Percentiles rank a stretch among this genome's conserved stretches.
Evolutionary conservation across 2,888 invertebrate species (phyloP).

Genomic region (Oxycera nigricornis): DNA sequence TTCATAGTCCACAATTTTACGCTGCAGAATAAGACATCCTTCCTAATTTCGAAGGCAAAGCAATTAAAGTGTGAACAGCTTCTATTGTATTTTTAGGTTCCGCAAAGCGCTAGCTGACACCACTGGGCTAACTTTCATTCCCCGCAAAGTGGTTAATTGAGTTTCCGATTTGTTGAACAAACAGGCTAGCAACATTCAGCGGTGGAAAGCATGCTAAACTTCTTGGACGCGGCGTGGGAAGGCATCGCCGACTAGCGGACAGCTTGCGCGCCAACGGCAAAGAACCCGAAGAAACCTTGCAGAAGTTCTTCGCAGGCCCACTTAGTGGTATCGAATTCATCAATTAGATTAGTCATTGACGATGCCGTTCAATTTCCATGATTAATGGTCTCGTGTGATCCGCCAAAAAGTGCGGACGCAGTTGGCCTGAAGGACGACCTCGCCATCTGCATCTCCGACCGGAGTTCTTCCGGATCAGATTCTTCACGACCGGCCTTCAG

Average conservation of each 20-base stretch:
- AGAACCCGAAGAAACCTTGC: neutral
- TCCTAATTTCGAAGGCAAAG: too few species aligned
- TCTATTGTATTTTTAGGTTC: too few species aligned
- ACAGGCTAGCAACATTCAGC: conserved; percentile 10
- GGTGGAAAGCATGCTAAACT: neutral
- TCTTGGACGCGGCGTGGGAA: neutral
- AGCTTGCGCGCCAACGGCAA: neutral
- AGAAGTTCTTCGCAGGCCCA: neutral
- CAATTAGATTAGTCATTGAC: conserved; percentile 9
- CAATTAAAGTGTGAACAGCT: too few species aligned
- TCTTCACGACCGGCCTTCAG: neutral
- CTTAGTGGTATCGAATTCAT: conserved; percentile 23
- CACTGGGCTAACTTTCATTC: neutral
- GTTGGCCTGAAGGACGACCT: neutral
- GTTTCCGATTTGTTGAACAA: conserved; percentile 16
- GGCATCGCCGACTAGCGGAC: neutral
- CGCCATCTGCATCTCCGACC: neutral
- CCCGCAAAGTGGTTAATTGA: conserved; percentile 7
- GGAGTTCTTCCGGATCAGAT: neutral
- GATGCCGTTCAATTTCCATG: conserved; percentile 10
- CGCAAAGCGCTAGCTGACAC: too few species aligned
- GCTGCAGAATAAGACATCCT: too few species aligned
- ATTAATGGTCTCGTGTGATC: conserved; percentile 13
- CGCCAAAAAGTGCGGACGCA: neutral
- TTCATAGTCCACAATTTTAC: too few species aligned